These are phyloP conservation scores for Drosophila ustulata DNA, from an alignment of 2,888 invertebrate genomes.

Conservation along the genomic window DNA sequence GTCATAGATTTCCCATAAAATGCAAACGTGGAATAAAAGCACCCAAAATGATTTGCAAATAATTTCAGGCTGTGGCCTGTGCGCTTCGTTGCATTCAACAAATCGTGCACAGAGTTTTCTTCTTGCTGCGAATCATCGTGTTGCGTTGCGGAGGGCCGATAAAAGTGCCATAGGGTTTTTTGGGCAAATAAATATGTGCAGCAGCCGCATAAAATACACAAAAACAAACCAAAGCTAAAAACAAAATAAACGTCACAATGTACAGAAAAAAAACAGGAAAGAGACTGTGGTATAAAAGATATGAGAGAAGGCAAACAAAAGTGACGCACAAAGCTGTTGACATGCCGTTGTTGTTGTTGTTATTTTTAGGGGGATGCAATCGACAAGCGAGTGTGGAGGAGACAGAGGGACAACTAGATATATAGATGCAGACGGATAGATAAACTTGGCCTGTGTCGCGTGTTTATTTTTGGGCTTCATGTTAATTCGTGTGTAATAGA, in stretches of 20 bases:
- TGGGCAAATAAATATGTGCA: conserved; percentile 74
- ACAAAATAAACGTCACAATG: conserved; percentile 8
- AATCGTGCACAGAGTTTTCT: conserved; percentile 6
- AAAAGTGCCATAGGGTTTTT: conserved; percentile 70
- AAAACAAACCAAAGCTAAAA: conserved; percentile 29
- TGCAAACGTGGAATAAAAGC: conserved; percentile 21
- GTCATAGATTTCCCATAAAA: conserved; percentile 65
- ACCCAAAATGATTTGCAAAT: conserved; percentile 35
- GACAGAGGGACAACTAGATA: conserved; percentile 2
- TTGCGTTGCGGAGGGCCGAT: conserved; percentile 33
- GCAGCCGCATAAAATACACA: conserved; percentile 59
- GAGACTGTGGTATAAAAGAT: conserved; percentile 39
- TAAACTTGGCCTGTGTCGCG: conserved; percentile 33
- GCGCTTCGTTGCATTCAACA: conserved; percentile 45
- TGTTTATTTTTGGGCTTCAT: conserved; percentile 63
- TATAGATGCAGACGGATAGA: conserved; percentile 39
- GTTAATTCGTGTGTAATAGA: conserved; percentile 81
- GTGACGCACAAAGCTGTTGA: conserved; percentile 72
- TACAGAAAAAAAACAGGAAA: conserved; percentile 28
- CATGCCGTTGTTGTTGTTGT: conserved; percentile 42
- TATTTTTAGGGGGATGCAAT: conserved; percentile 20
- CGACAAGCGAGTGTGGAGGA: conserved; percentile 12
- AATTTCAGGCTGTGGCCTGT: conserved; percentile 45
- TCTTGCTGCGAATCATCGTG: conserved; percentile 7
- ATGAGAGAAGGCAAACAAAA: conserved; percentile 39